phyloP scores from a whole-genome alignment of 2,888 invertebrate species.

The Brenthis daphne region DNA sequence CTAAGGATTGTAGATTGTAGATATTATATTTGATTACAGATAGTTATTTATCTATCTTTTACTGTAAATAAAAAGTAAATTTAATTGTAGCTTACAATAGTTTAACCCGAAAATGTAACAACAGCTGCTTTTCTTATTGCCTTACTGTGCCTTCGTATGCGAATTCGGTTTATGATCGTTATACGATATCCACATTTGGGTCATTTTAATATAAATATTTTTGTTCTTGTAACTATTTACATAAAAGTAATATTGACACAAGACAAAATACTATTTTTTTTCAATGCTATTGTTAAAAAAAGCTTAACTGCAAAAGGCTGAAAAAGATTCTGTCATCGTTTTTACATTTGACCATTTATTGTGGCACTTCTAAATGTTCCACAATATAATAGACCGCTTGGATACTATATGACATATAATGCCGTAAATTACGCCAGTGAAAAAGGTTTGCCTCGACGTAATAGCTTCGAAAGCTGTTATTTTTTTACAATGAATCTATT shows the following conservation, averaged over 20 bases:
- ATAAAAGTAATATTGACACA: background rate
- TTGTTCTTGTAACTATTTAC: too few species aligned
- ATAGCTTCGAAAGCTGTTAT: constrained; percentile 26
- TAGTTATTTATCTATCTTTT: too few species aligned
- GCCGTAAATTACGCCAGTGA: constrained; percentile 30
- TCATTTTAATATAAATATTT: too few species aligned
- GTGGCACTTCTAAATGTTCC: constrained; percentile 9
- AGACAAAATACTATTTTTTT: background rate
- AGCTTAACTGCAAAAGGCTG: background rate
- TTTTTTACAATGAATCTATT: constrained; percentile 28
- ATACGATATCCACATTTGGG: too few species aligned
- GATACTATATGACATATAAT: constrained; percentile 25
- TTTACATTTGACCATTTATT: constrained; percentile 13
- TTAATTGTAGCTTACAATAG: too few species aligned
- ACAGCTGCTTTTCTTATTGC: too few species aligned
- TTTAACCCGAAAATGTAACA: too few species aligned
- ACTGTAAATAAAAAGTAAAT: too few species aligned
- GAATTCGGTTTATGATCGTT: too few species aligned
- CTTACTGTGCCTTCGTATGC: too few species aligned
- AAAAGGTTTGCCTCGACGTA: constrained; percentile 32
- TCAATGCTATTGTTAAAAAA: background rate
- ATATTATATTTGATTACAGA: too few species aligned
- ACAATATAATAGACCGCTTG: constrained; percentile 3
- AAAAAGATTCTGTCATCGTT: constrained; percentile 4
- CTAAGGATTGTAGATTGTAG: too few species aligned